Percentiles rank a stretch among this genome's conserved stretches.
Conservation (phyloP, 2,113 vertebrate genomes). For the Cyrtonyx montezumae region DNA sequence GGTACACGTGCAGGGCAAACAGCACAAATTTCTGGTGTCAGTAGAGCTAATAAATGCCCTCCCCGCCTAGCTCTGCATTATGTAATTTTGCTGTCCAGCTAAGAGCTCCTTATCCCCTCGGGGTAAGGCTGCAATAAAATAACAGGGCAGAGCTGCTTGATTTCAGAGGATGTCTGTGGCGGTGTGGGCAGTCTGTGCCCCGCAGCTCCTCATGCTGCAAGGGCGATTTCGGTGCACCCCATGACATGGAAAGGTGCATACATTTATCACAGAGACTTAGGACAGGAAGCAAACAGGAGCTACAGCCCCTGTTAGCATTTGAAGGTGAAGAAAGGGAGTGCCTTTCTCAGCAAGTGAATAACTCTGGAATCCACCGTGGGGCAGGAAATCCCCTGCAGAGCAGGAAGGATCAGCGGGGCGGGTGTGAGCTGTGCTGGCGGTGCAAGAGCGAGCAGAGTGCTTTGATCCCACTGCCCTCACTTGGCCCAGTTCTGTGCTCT, state of each 20-base stretch:
- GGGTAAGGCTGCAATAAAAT: neutral
- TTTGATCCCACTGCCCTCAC: neutral
- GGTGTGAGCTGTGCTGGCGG: neutral
- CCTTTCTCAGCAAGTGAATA: neutral
- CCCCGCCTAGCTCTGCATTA: neutral
- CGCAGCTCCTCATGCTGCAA: neutral
- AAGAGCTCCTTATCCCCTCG: neutral
- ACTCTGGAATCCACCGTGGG: neutral
- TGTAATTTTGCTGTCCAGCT: neutral
- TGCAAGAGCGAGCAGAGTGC: no score
- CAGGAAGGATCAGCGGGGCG: neutral
- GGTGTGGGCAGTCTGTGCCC: neutral
- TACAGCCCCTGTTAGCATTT: rapidly evolving
- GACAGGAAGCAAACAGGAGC: rapidly evolving
- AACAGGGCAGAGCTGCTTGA: neutral
- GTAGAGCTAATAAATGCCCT: neutral
- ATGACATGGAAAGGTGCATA: rapidly evolving
- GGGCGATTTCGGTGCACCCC: neutral
- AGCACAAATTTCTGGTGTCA: neutral
- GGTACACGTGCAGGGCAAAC: neutral
- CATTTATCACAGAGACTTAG: rapidly evolving
- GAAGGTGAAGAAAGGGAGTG: neutral
- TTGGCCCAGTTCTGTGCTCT: rapidly evolving
- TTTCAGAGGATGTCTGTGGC: neutral
- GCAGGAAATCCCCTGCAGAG: neutral